phyloP scores from a whole-genome alignment of 1,140 invertebrate genomes.

The Drosophila sulfurigaster region DNA sequence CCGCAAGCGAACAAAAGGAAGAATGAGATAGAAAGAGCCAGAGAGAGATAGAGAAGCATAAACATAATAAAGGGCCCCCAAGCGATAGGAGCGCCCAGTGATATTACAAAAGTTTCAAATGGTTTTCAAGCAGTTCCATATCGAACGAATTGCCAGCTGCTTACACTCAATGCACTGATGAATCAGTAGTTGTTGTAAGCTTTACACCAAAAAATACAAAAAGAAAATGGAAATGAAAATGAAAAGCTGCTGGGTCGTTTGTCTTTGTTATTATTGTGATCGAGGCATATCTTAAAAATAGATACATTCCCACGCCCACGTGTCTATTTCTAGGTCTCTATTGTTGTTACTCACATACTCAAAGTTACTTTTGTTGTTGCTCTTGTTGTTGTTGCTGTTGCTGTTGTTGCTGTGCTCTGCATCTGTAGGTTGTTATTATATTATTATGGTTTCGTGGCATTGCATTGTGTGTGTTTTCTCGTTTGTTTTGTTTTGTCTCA shows the following conservation, averaged over 20 bases:
- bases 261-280: slow-evolving; percentile 1
- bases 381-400: background rate
- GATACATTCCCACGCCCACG: slow-evolving; percentile 78
- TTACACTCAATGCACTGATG: slow-evolving; percentile 53
- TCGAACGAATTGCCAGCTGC: slow-evolving; percentile 53
- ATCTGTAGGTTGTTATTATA: slow-evolving; percentile 27
- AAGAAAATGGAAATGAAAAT: slow-evolving; percentile 13
- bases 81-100: slow-evolving; percentile 13
- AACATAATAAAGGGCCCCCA: slow-evolving; percentile 34
- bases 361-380: slow-evolving; percentile 6
- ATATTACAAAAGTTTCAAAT: slow-evolving; percentile 60
- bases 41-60: background rate
- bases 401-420: background rate
- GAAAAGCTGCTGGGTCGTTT: slow-evolving; percentile 45
- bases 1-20: background rate
- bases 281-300: slow-evolving; percentile 62
- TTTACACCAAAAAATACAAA: slow-evolving; percentile 40
- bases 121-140: slow-evolving; percentile 30
- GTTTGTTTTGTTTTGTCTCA: slow-evolving; percentile 22
- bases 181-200: slow-evolving; percentile 64
- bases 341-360: slow-evolving; percentile 24
- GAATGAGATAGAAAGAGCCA: background rate
- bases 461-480: slow-evolving; percentile 55
- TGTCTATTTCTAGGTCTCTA: slow-evolving; percentile 78
- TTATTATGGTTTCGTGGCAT: slow-evolving; percentile 57